Percentiles rank a stretch among this genome's conserved stretches.
Evolutionary conservation across 1,140 invertebrate genomes (phyloP).

Genomic region (Leptopilina boulardi): DNA sequence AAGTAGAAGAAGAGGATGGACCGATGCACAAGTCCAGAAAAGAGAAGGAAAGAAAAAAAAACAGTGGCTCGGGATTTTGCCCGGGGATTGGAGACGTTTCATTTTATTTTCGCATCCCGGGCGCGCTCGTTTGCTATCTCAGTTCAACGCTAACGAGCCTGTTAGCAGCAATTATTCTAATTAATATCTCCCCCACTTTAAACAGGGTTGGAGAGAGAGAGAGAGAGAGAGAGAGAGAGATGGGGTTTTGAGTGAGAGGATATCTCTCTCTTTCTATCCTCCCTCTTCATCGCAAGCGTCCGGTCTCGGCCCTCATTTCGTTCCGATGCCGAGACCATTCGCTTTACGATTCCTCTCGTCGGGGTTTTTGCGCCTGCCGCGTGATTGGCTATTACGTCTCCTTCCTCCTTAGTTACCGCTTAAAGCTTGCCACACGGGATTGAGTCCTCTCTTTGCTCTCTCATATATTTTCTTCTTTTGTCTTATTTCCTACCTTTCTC

Average conservation of each 20-base stretch:
- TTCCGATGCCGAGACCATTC: constrained; percentile 47
- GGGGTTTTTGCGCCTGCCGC: constrained; percentile 68
- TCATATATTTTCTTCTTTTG: constrained; percentile 16
- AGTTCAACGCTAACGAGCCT: constrained; percentile 74
- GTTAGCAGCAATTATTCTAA: constrained; percentile 77
- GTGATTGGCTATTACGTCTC: constrained; percentile 75
- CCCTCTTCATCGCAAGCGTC: constrained; percentile 13
- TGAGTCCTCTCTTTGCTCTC: constrained; percentile 68
- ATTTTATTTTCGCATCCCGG: constrained; percentile 65
- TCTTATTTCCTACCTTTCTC: constrained; percentile 43
- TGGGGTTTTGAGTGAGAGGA: constrained; percentile 38
- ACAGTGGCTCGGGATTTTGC: constrained; percentile 42
- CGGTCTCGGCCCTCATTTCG: constrained; percentile 49
- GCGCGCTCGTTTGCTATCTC: constrained; percentile 70
- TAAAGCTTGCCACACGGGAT: constrained; percentile 60
- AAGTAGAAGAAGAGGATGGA: constrained; percentile 35
- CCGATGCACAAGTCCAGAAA: constrained; percentile 22
- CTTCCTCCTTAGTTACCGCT: constrained; percentile 63
- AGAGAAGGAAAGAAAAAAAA: constrained; percentile 36
- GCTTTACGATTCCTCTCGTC: constrained; percentile 68
- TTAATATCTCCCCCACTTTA: constrained; percentile 72
- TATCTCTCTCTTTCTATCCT: constrained; percentile 38
- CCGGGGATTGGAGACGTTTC: constrained; percentile 47
- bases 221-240: constrained; percentile 31
- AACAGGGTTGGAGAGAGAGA: constrained; percentile 20